These are phyloP conservation scores for Wiebesia pumilae DNA, from an alignment of 1,140 invertebrate genomes.

Conservation along the genomic window DNA sequence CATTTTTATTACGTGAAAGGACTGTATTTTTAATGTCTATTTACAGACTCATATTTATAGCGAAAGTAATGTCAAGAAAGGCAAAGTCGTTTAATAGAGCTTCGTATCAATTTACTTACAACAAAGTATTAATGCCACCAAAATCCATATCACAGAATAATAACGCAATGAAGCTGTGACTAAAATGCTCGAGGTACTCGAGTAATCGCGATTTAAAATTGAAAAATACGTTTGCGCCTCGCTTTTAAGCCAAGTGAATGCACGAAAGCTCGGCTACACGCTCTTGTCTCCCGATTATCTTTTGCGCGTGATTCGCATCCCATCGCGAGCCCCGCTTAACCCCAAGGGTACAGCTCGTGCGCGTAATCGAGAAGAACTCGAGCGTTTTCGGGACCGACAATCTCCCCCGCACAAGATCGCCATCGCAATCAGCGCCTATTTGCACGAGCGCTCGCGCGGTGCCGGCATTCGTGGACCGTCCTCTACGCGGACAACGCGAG, in stretches of 20 bases:
- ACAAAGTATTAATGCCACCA: not conserved
- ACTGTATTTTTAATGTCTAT: too few species aligned
- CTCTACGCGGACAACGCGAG: slow-evolving; percentile 53
- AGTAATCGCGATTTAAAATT: not conserved
- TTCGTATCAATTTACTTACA: not conserved
- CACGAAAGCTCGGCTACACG: not conserved
- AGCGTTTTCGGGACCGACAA: not conserved
- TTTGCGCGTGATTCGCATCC: not conserved
- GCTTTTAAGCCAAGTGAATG: too few species aligned
- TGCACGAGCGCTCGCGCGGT: not conserved
- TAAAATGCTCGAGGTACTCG: not conserved
- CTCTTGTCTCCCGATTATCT: not conserved
- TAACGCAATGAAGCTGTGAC: not conserved
- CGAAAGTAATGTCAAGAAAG: too few species aligned
- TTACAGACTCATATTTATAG: too few species aligned
- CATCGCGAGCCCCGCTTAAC: not conserved
- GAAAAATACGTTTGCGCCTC: not conserved
- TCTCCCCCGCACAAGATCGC: not conserved
- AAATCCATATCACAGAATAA: not conserved
- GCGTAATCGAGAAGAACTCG: not conserved
- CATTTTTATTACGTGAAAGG: too few species aligned
- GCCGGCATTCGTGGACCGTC: slow-evolving; percentile 57
- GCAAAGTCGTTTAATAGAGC: too few species aligned
- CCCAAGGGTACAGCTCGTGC: slow-evolving; percentile 2
- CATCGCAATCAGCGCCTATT: slow-evolving; percentile 8